These are phyloP conservation scores for Lontra canadensis DNA, from an alignment of 2,113 vertebrate species.

Conservation along the genomic window DNA sequence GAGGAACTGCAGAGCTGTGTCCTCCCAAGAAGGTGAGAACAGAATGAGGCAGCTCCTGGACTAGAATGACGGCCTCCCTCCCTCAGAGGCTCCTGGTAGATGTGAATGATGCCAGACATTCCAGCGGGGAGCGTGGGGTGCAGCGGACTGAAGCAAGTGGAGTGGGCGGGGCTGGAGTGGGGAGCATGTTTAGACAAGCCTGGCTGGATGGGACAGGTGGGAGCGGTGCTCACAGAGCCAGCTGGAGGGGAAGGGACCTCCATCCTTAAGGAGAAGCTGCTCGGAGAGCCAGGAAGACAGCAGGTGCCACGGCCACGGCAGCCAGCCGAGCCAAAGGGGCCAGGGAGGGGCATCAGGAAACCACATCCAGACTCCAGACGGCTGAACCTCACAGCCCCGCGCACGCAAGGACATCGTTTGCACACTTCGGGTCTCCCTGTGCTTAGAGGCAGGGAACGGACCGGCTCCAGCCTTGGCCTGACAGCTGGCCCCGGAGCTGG, in stretches of 20 bases:
- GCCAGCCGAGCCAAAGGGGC: neutral
- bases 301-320: accelerated
- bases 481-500: accelerated
- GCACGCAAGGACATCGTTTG: no score
- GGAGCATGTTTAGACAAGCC: neutral
- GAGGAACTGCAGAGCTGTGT: no score
- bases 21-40: neutral
- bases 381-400: accelerated
- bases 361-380: accelerated
- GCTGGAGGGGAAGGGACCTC: neutral
- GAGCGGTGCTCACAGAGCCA: no score
- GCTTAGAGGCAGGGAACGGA: accelerated
- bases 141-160: no score
- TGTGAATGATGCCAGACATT: accelerated
- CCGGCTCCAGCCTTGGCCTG: neutral
- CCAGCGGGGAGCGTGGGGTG: accelerated
- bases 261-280: neutral
- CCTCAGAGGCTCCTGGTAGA: neutral
- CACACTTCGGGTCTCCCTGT: neutral
- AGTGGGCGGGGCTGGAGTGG: neutral
- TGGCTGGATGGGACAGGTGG: neutral
- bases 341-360: neutral
- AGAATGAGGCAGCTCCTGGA: neutral
- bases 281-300: no score
- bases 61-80: accelerated